Evolutionary conservation across 2,113 vertebrate genomes (phyloP).

Genomic region (Perca flavescens): DNA sequence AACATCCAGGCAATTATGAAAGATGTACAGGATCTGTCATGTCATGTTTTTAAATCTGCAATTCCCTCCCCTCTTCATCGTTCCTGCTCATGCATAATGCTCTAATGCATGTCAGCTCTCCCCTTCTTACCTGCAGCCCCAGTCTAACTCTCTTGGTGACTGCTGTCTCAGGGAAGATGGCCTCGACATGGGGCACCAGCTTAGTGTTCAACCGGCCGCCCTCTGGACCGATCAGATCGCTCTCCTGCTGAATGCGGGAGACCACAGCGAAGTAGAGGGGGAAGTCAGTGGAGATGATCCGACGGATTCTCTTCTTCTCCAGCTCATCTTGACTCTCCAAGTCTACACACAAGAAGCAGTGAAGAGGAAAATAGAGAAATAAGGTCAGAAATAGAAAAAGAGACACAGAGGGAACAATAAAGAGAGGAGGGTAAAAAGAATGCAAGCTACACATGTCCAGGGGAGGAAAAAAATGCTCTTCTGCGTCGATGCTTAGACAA

Average conservation of each 20-base stretch:
- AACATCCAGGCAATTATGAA: constrained; percentile 13
- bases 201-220: constrained; percentile 91
- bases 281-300: constrained; percentile 97
- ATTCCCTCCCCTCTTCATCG: not conserved
- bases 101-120: not conserved
- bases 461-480: not conserved
- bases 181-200: constrained; percentile 92
- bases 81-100: not conserved
- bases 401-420: not conserved
- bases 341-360: constrained; percentile 78
- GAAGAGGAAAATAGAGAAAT: not conserved
- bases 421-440: not conserved
- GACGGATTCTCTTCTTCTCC: constrained; percentile 94
- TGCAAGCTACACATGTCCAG: not conserved
- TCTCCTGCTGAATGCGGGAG: constrained; percentile 96
- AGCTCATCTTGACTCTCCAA: constrained; percentile 94
- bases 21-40: not conserved
- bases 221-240: constrained; percentile 92
- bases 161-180: constrained; percentile 93
- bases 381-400: not conserved
- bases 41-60: not conserved
- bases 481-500: not conserved
- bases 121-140: constrained; percentile 91
- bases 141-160: constrained; percentile 96
- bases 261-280: constrained; percentile 98